Base-by-base conservation (phyloP, 2,888 invertebrate species). In the Pyralis farinalis region DNA sequence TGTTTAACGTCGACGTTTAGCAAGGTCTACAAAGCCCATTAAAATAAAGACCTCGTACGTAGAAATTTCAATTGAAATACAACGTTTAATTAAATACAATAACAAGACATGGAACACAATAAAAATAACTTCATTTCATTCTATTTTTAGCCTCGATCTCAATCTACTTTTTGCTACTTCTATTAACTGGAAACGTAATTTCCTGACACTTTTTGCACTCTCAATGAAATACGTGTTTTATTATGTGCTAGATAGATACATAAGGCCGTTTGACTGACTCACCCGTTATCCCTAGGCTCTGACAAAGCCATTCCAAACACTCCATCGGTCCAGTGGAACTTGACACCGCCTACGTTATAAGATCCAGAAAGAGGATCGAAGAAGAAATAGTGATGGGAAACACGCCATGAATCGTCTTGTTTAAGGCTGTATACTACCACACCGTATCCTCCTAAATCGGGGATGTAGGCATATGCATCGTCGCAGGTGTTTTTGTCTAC, bases 321-420 rank as follows among this genome's bases (percentile, higher is more conserved):
- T 1, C 96, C 96, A 68, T 96, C 96, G 0, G 94, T 94, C 96
- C 95, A 96, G 68, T 96, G 96, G 91, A 96, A 96, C 66, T 94
- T 92, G 12, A 95, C 90, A 3, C 95, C 95, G 31, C 92, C 94
- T 8, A 96, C 92, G 55, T 93, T 93, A 72, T 94, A 94, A 51
- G 94, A 92, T 1, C 96, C 95, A 58, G 91, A 84, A 12, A 95
- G 75, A 0, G 96, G 96, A 66, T 96, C 96, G 55, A 96, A 95
- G 75, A 94, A 92, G 92, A 96, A 96, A 82, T 91, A 96, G 65
- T 95, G 95, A 65, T 96, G 96, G 44, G 93, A 86, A 21, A 96
- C 91, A 30, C 95, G 91, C 93, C 95, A 96, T 0, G 95, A 94
- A 43, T 93, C 92, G 62, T 96, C 91, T 22, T 93, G 90, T 27